Evolutionary conservation across 2,113 vertebrate genomes (phyloP), one percentile per base, ranked within the genome.

Genomic region (Shinisaurus crocodilurus): DNA sequence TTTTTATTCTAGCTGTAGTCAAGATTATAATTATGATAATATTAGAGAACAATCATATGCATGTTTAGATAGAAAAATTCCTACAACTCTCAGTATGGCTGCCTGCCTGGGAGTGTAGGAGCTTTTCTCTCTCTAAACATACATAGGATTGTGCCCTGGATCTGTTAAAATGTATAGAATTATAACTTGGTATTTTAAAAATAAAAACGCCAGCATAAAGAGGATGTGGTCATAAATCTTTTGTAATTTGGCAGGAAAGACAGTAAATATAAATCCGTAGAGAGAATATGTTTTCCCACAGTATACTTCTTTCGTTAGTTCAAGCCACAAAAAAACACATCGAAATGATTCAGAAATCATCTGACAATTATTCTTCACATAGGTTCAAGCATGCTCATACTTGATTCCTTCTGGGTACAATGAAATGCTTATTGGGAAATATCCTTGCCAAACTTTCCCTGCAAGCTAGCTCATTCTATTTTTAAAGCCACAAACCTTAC

Each of bases 231-330:
- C 13, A 45, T 20, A 29, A 9, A 7, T 43, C 8, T 85, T 65
- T 75, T 85, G 72, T 32, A 85, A 69, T 90, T n/a, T 85, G 74
- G 34, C 20, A 32, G 50, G 20, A 48, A 85, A 77, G 25, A 89
- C 34, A 16, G 25, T 50, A 76, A 84, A n/a, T 69, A 23, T 37
- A 18, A n/a, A 50, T 50, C 37, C 40, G 45, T 72, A 63, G 1
- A 76, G 37, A 76, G 37, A 76, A 87, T 45, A 80, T 37, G 29
- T 37, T 48, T 8, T 43, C 23, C n/a, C 18, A 50, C 54, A 63
- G 15, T 32, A 50, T 76, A 13, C 18, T 76, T 18, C 48, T 29
- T 16, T 6, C 29, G 43, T 7, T 85, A 37, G 40, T 16, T 89
- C 40, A 43, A 76, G 5, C 43, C 20, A 60, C 60, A 84, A 77